Percentiles rank a stretch among this genome's conserved stretches.
phyloP scores from a whole-genome alignment of 2,888 invertebrate genomes.

The Euclidia mi region DNA sequence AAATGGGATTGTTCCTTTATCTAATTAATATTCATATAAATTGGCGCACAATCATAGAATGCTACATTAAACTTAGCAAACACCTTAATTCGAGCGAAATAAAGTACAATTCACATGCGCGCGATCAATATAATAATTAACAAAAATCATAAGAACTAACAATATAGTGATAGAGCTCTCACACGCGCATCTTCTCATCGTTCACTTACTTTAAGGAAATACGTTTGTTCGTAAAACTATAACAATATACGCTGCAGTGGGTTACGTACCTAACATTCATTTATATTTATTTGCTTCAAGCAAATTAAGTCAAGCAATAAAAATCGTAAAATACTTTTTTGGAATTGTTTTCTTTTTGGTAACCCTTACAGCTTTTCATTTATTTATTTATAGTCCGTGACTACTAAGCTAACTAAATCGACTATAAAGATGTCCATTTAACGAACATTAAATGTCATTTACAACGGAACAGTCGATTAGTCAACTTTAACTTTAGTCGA shows the following conservation, averaged over 20 bases:
- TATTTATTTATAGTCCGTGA: conserved; percentile 33
- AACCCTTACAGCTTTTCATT: conserved; percentile 25
- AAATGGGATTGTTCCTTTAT: too few species aligned
- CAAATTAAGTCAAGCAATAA: too few species aligned
- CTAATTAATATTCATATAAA: too few species aligned
- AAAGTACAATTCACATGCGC: conserved; percentile 46
- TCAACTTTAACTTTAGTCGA: conserved; percentile 22
- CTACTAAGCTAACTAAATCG: conserved; percentile 25
- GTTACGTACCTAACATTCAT: conserved; percentile 18
- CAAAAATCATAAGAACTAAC: conserved; percentile 59
- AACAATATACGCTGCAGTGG: conserved; percentile 19
- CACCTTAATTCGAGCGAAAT: conserved; percentile 65
- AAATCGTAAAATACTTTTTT: too few species aligned
- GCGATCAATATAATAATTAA: conserved; percentile 52
- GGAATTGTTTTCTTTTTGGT: too few species aligned
- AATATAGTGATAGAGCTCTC: conserved; percentile 54
- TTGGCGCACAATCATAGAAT: too few species aligned
- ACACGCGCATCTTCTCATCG: conserved; percentile 54
- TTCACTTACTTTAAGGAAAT: conserved; percentile 37
- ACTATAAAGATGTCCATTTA: conserved; percentile 8
- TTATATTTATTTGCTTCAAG: not conserved
- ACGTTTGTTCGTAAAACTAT: conserved; percentile 49
- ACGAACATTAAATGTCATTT: conserved; percentile 11
- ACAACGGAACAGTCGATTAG: conserved; percentile 16
- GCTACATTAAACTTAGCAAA: too few species aligned